phyloP scores from a whole-genome alignment of 1,140 invertebrate genomes.

The Microplitis demolitor region DNA sequence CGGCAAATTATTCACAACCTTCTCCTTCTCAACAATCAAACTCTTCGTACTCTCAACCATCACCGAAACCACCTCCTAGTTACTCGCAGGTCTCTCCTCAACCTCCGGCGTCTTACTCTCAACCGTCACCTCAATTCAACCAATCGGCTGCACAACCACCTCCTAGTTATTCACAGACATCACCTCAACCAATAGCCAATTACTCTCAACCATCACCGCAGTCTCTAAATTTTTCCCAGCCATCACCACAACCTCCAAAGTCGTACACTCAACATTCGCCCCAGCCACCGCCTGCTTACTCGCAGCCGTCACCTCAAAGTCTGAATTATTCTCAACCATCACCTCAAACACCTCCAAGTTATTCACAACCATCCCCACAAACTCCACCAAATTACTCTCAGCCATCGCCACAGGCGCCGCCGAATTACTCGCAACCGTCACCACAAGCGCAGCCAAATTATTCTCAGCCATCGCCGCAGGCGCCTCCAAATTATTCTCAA shows the following conservation, averaged over 20 bases:
- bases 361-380: constrained; percentile 42
- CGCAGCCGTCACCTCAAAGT: constrained; percentile 27
- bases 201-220: constrained; percentile 51
- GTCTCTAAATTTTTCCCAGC: constrained; percentile 45
- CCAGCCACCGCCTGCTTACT: constrained; percentile 20
- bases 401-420: constrained; percentile 15
- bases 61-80: constrained; percentile 32
- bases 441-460: constrained; percentile 47
- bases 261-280: constrained; percentile 40
- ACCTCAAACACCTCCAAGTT: constrained; percentile 33
- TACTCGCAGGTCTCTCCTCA: constrained; percentile 52
- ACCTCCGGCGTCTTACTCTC: constrained; percentile 44
- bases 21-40: constrained; percentile 34
- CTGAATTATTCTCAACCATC: constrained; percentile 31
- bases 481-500: constrained; percentile 43
- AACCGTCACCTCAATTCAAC: constrained; percentile 49
- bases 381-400: too few species aligned
- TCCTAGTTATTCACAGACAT: too few species aligned
- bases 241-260: constrained; percentile 45
- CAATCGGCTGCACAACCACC: constrained; percentile 39
- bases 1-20: constrained; percentile 42
- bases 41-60: constrained; percentile 33
- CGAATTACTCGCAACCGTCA: constrained; percentile 44
- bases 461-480: constrained; percentile 47
- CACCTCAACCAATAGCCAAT: constrained; percentile 23